Percentiles rank a stretch among this genome's conserved stretches.
These are phyloP conservation scores for Trogon melanurus DNA, from an alignment of 2,113 vertebrate species.

Conservation along the genomic window DNA sequence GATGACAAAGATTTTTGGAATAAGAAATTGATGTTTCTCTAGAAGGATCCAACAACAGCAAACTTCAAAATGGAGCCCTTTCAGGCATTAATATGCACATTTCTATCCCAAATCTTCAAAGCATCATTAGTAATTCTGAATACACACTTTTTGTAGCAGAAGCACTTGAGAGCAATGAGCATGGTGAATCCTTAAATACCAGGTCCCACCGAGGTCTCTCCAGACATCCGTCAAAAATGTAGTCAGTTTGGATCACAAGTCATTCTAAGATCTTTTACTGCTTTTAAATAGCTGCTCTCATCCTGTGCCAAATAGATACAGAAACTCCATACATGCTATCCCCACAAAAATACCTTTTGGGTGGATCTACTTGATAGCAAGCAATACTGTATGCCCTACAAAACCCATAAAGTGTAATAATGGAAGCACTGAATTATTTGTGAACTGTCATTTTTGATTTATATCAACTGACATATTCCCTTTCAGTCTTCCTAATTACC, in stretches of 20 bases:
- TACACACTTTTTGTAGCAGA: neutral
- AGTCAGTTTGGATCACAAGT: neutral
- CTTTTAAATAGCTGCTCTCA: neutral
- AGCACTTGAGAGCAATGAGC: neutral
- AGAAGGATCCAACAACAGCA: neutral
- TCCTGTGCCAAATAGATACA: neutral
- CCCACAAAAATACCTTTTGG: neutral
- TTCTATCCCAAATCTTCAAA: neutral
- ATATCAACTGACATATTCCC: neutral
- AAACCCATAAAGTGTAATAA: neutral
- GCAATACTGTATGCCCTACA: neutral
- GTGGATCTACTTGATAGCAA: neutral
- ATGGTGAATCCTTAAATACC: neutral
- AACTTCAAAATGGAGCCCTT: neutral
- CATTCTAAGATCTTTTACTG: neutral
- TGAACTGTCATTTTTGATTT: conserved; percentile 36
- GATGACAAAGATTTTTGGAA: neutral
- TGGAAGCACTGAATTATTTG: conserved; percentile 47
- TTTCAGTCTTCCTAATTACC: conserved; percentile 36
- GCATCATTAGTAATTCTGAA: neutral
- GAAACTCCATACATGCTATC: neutral
- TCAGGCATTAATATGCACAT: neutral
- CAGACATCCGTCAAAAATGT: neutral
- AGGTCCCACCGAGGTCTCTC: neutral
- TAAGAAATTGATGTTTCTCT: neutral